Evolutionary conservation across 1,140 invertebrate species (phyloP).

Genomic region (Caenorhabditis elegans): DNA sequence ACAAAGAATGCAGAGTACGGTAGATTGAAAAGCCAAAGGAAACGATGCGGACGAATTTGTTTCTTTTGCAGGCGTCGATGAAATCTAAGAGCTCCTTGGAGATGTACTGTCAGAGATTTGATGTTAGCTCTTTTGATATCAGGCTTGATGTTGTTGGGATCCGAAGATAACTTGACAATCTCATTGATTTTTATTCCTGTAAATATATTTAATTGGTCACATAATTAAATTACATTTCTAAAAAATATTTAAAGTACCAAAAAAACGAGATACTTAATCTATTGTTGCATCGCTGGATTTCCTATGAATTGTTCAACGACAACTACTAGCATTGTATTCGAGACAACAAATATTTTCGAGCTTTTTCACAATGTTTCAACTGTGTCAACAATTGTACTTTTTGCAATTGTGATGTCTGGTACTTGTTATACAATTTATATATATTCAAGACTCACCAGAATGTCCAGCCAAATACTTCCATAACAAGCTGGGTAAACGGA

Average conservation of each 20-base stretch:
- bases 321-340: no score
- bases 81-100: conserved; percentile 50
- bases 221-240: no score
- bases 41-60: conserved; percentile 47
- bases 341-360: no score
- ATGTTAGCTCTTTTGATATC: conserved; percentile 53
- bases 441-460: conserved; percentile 48
- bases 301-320: no score
- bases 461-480: conserved; percentile 64
- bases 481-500: conserved; percentile 65
- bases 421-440: not conserved
- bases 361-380: no score
- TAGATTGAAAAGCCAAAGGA: conserved; percentile 51
- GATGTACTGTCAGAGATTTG: conserved; percentile 46
- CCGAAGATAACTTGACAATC: conserved; percentile 48
- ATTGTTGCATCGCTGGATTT: no score
- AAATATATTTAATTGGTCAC: no score
- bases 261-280: no score
- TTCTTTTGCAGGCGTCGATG: conserved; percentile 50
- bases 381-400: not conserved
- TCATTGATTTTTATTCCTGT: conserved; percentile 53
- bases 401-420: not conserved
- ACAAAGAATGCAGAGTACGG: conserved; percentile 52
- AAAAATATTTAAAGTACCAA: no score
- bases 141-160: conserved; percentile 53